Evolutionary conservation across 2,797 vertebrate genomes (phyloP).

Genomic region (Urophycis tenuis): DNA sequence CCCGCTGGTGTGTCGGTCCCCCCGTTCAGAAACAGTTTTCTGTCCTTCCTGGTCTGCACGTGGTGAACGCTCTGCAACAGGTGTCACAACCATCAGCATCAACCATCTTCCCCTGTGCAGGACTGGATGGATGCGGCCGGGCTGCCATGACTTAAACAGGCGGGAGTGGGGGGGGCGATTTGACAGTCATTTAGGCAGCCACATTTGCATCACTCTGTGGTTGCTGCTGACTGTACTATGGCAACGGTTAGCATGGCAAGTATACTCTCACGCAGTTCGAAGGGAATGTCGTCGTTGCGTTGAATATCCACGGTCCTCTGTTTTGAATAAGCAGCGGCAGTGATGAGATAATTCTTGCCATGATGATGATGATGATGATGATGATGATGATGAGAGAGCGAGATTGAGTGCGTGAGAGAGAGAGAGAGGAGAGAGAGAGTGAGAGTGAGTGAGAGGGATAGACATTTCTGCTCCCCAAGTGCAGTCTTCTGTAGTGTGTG

Average conservation of each 20-base stretch:
- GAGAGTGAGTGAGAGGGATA: conserved; percentile 13
- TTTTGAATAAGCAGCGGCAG: conserved; percentile 14
- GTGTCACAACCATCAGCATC: conserved; percentile 41
- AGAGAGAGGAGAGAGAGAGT: conserved; percentile 12
- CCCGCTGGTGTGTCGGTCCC: conserved; percentile 19
- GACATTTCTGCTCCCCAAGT: conserved; percentile 10
- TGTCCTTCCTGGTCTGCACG: conserved; percentile 14
- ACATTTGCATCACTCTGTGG: conserved; percentile 38
- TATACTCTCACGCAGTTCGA: background rate
- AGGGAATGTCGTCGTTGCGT: background rate
- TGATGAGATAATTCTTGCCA: background rate
- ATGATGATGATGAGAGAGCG: background rate
- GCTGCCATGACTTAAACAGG: background rate
- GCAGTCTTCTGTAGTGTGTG: conserved; percentile 1
- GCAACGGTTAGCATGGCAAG: background rate
- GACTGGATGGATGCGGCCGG: background rate
- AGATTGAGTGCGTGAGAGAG: background rate
- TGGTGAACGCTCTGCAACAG: conserved; percentile 25
- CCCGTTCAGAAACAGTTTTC: conserved; percentile 20
- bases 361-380: background rate
- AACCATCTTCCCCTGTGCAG: conserved; percentile 22
- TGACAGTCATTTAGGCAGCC: conserved; percentile 32
- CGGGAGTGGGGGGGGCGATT: conserved; percentile 33
- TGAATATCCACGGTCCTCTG: conserved; percentile 26
- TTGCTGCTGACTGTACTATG: conserved; percentile 19